Evolutionary conservation across 2,888 invertebrate species (phyloP).

Genomic region (Dryobota labecula): DNA sequence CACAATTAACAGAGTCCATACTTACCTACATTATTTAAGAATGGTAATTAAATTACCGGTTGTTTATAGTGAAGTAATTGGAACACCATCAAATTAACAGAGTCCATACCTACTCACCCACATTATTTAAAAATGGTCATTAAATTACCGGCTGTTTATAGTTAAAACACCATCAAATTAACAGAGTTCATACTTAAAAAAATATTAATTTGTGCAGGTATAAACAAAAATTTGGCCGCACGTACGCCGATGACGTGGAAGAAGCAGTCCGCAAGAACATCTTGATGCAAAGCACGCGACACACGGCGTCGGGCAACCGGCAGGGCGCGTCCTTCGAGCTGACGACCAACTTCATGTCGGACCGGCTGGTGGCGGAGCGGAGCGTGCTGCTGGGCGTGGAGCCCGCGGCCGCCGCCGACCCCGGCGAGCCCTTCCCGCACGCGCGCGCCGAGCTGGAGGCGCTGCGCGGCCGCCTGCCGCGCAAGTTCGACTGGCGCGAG

Average conservation of each 20-base stretch:
- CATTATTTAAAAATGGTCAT: neutral
- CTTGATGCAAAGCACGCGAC: constrained; percentile 77
- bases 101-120: neutral
- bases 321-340: constrained; percentile 78
- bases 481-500: constrained; percentile 82
- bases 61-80: neutral
- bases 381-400: constrained; percentile 35
- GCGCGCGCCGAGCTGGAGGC: constrained; percentile 66
- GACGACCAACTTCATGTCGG: constrained; percentile 59
- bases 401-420: constrained; percentile 12
- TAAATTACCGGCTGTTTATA: neutral
- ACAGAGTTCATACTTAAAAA: neutral
- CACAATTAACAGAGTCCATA: too few species aligned
- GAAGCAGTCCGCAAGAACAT: constrained; percentile 82
- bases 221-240: constrained; percentile 71
- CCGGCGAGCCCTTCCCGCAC: constrained; percentile 74
- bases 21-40: too few species aligned
- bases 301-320: constrained; percentile 80
- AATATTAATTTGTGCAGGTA: constrained; percentile 69
- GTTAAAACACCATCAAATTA: neutral
- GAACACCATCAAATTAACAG: neutral
- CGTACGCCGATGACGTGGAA: constrained; percentile 77
- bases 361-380: constrained; percentile 58
- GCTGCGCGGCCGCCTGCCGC: constrained; percentile 73
- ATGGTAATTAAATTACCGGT: neutral